Evolutionary conservation across 2,888 invertebrate species (phyloP).

Genomic region (Drosophila infuscata): DNA sequence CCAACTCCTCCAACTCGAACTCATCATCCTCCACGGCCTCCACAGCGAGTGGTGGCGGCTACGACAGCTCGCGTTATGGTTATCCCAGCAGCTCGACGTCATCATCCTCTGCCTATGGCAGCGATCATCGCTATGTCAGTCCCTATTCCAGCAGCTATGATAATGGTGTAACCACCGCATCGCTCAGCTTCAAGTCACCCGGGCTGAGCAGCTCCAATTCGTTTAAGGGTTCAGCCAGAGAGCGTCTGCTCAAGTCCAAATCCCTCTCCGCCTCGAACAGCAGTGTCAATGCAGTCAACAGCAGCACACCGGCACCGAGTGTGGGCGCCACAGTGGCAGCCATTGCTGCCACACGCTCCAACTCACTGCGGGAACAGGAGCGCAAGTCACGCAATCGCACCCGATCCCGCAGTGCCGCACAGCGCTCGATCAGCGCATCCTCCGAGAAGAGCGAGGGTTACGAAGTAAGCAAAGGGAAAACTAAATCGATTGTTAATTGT

Average conservation of each 20-base stretch:
- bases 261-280: constrained; percentile 83
- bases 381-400: constrained; percentile 84
- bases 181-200: constrained; percentile 81
- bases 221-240: constrained; percentile 73
- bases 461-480: constrained; percentile 87
- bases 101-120: constrained; percentile 59
- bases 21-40: constrained; percentile 41
- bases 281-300: constrained; percentile 76
- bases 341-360: constrained; percentile 83
- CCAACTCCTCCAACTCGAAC: constrained; percentile 39
- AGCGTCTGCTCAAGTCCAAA: constrained; percentile 77
- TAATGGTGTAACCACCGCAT: constrained; percentile 85
- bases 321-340: constrained; percentile 83
- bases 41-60: constrained; percentile 62
- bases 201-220: constrained; percentile 73
- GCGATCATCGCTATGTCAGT: constrained; percentile 84
- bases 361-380: constrained; percentile 85
- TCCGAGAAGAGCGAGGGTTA: constrained; percentile 93
- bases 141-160: constrained; percentile 84
- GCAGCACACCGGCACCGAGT: constrained; percentile 59
- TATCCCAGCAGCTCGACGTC: constrained; percentile 71
- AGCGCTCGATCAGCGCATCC: constrained; percentile 88
- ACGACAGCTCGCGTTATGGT: constrained; percentile 77
- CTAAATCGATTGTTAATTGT: not conserved
- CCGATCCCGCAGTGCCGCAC: constrained; percentile 82